Percentiles rank a stretch among this genome's conserved stretches.
Conservation (phyloP, 2,113 vertebrate species). For the Lucifuga dentata region DNA sequence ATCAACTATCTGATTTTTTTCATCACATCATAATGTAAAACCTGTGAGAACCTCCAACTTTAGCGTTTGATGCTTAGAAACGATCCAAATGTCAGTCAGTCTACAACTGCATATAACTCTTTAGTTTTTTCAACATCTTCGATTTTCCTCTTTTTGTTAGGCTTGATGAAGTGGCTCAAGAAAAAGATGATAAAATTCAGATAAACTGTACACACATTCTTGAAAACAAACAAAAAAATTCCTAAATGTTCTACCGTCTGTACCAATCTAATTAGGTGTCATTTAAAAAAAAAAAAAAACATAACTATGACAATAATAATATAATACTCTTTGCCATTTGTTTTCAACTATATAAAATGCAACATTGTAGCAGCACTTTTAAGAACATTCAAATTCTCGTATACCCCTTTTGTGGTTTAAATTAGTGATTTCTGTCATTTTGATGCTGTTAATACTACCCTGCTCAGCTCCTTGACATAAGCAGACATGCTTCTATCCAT, state of each 20-base stretch:
- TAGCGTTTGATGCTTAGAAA: no score
- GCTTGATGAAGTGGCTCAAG: constrained; percentile 66
- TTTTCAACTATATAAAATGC: constrained; percentile 69
- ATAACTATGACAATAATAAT: constrained; percentile 57
- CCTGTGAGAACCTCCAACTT: background rate
- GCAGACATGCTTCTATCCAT: constrained; percentile 72
- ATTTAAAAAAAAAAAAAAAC: constrained; percentile 58
- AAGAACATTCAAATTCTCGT: constrained; percentile 80
- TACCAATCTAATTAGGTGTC: constrained; percentile 64
- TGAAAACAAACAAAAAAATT: constrained; percentile 68
- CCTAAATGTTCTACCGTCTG: constrained; percentile 58
- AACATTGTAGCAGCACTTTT: constrained; percentile 84
- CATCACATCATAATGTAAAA: background rate
- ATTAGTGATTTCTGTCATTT: constrained; percentile 59
- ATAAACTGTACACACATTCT: constrained; percentile 60
- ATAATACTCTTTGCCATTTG: constrained; percentile 82
- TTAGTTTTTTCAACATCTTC: background rate
- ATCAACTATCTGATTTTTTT: background rate
- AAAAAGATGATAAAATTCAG: constrained; percentile 18
- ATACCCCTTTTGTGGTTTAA: constrained; percentile 52
- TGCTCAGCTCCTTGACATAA: constrained; percentile 50
- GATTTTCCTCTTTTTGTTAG: background rate
- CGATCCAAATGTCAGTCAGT: background rate
- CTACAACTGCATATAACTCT: background rate
- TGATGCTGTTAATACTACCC: constrained; percentile 62